Evolutionary conservation across 2,113 vertebrate species (phyloP).

Genomic region (Athene noctua): DNA sequence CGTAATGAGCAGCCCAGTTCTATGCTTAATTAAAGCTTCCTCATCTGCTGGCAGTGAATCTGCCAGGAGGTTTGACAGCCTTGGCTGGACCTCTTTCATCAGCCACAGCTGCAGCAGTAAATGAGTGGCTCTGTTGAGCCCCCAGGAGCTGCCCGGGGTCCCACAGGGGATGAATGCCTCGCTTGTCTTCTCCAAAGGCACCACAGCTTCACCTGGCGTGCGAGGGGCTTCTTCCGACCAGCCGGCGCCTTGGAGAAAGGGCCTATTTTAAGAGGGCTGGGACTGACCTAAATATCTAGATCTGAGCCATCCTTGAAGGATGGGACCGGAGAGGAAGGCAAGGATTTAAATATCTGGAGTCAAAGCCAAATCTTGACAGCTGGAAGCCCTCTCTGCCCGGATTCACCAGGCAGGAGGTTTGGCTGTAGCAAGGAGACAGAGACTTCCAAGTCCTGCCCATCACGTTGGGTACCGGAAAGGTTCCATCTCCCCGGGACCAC

Average conservation of each 20-base stretch:
- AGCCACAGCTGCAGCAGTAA: conserved; percentile 64
- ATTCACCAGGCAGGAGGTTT: neutral
- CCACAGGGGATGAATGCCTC: conserved; percentile 6
- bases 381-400: neutral
- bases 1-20: neutral
- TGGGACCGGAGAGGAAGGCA: neutral
- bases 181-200: neutral
- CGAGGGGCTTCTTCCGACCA: conserved; percentile 49
- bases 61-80: conserved; percentile 39
- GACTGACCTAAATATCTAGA: conserved; percentile 27
- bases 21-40: conserved; percentile 48
- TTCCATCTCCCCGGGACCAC: neutral
- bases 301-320: conserved; percentile 31
- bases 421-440: neutral
- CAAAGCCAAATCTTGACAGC: conserved; percentile 30
- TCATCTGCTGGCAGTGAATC: conserved; percentile 34
- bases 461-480: neutral
- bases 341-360: neutral
- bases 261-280: neutral
- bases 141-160: neutral
- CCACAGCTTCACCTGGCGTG: conserved; percentile 51
- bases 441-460: neutral
- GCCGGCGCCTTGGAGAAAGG: conserved; percentile 41
- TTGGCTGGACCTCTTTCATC: conserved; percentile 57
- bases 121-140: conserved; percentile 31